Conservation (phyloP, 2,113 vertebrate species). For the Rafetus swinhoei region DNA sequence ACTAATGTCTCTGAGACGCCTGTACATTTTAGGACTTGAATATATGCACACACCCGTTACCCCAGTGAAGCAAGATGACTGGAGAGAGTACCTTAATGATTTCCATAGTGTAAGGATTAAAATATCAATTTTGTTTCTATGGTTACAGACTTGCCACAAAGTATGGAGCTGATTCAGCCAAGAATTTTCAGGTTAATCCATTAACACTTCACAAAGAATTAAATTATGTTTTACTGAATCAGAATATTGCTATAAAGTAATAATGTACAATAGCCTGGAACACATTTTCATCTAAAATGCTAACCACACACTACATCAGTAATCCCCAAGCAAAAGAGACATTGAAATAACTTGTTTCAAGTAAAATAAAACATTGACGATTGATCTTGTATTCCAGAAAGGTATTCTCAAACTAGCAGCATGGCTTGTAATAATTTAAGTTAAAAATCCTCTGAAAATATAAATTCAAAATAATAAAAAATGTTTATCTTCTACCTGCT, state of each 20-base stretch:
- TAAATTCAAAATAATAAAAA: neutral
- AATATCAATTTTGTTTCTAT: neutral
- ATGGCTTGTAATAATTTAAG: neutral
- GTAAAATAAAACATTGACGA: neutral
- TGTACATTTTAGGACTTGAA: neutral
- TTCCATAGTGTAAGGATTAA: neutral
- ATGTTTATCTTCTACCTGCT: neutral
- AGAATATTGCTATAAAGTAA: neutral
- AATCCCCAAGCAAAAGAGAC: neutral
- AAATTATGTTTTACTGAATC: neutral
- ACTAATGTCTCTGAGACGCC: neutral
- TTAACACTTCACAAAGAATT: neutral
- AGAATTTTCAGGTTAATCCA: neutral
- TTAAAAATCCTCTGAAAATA: neutral
- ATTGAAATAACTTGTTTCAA: neutral
- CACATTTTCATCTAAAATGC: neutral
- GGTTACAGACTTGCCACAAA: neutral
- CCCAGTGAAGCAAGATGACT: neutral
- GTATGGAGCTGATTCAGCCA: neutral
- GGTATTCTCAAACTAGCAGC: neutral
- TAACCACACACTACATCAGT: neutral
- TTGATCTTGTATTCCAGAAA: neutral
- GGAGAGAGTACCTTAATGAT: neutral
- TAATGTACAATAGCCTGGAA: neutral
- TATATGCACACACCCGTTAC: neutral